Conservation (phyloP, 2,888 invertebrate genomes). For the Trypoxylon attenuatum region DNA sequence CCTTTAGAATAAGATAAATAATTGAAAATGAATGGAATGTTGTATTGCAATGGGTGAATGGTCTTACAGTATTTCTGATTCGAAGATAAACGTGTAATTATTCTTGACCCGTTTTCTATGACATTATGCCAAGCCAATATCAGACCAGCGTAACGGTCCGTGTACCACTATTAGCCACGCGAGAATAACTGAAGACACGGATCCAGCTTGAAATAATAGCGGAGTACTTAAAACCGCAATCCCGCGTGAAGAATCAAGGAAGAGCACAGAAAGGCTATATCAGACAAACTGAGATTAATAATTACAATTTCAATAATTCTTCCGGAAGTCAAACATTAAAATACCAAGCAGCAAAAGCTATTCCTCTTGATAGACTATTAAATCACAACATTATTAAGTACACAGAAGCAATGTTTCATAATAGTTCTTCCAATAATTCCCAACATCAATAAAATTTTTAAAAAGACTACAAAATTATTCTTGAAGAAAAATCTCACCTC, state of each 20-base stretch:
- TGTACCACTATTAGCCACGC: background rate
- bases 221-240: background rate
- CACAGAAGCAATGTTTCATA: too few species aligned
- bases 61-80: background rate
- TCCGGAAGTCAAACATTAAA: too few species aligned
- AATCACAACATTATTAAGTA: too few species aligned
- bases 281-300: background rate
- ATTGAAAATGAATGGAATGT: too few species aligned
- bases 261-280: background rate
- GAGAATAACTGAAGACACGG: background rate
- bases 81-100: background rate
- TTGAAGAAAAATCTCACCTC: conserved; percentile 36
- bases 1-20: too few species aligned
- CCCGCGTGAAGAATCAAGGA: background rate
- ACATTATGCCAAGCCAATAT: background rate
- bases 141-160: background rate
- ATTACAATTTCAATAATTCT: too few species aligned
- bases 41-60: too few species aligned
- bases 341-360: too few species aligned
- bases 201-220: background rate
- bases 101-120: background rate
- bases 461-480: background rate
- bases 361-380: too few species aligned
- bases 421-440: too few species aligned
- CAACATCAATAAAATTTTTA: background rate